Conservation (phyloP, 2,888 invertebrate species). For the Drosophila kambysellisi region DNA sequence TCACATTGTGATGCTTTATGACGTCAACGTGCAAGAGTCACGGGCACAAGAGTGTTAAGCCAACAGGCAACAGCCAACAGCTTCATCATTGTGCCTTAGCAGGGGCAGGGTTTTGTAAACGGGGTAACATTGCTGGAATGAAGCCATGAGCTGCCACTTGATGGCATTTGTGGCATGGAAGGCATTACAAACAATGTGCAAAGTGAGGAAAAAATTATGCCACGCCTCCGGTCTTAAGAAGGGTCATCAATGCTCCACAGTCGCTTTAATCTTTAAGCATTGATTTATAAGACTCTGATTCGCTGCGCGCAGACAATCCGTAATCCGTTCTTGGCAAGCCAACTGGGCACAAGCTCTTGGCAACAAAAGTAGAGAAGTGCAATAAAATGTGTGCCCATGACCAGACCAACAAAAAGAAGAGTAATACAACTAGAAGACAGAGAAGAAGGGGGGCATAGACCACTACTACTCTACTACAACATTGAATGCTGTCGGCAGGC, state of each 20-base stretch:
- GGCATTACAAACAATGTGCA: constrained; percentile 70
- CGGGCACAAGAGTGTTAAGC: constrained; percentile 59
- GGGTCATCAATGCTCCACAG: constrained; percentile 42
- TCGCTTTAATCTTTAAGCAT: constrained; percentile 76
- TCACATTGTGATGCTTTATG: constrained; percentile 54
- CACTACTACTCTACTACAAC: background rate
- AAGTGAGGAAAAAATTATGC: constrained; percentile 55
- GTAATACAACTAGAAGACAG: background rate
- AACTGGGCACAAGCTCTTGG: constrained; percentile 64
- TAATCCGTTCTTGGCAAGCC: constrained; percentile 75
- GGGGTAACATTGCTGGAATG: constrained; percentile 46
- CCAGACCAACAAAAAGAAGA: constrained; percentile 33
- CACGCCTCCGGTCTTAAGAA: constrained; percentile 24
- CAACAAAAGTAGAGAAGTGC: constrained; percentile 60
- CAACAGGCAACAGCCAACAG: constrained; percentile 65
- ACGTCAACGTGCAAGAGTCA: constrained; percentile 64
- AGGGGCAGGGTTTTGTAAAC: constrained; percentile 12
- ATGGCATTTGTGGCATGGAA: constrained; percentile 66
- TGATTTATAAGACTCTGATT: constrained; percentile 70
- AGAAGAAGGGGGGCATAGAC: background rate
- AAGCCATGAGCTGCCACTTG: constrained; percentile 56
- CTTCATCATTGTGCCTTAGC: constrained; percentile 60
- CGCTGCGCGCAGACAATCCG: constrained; percentile 61
- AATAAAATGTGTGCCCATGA: constrained; percentile 69
- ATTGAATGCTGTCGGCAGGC: constrained; percentile 27